These are phyloP conservation scores for Puma concolor DNA, from an alignment of 2,113 vertebrate species.

Conservation along the genomic window DNA sequence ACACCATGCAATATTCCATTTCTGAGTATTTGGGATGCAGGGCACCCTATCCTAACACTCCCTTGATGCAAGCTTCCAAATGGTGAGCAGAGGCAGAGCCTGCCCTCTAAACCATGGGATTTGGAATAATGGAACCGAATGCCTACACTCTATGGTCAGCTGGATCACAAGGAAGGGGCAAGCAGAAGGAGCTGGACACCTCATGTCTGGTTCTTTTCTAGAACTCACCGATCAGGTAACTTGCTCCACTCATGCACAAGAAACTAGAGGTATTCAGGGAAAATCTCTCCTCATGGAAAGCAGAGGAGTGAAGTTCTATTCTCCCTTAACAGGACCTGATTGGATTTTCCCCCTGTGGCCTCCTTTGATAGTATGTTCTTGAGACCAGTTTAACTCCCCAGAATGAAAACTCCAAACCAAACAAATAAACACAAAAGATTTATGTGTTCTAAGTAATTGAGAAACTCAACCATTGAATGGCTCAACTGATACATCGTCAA, in stretches of 20 bases:
- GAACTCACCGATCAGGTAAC: not conserved
- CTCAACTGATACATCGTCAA: not conserved
- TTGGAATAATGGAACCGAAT: not conserved
- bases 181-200: not conserved
- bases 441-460: not conserved
- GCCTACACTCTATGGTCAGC: not conserved
- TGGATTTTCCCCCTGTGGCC: not conserved
- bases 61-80: not conserved
- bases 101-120: not conserved
- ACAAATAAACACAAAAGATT: not conserved
- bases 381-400: not conserved
- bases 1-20: not conserved
- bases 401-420: not conserved
- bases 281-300: not conserved
- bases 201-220: not conserved
- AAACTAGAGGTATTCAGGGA: not conserved
- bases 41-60: not conserved
- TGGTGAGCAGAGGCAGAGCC: not conserved
- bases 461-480: not conserved
- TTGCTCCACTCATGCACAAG: not conserved
- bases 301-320: not conserved
- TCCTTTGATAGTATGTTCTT: conserved; percentile 19
- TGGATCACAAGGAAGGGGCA: fast-evolving
- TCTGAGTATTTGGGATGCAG: not conserved
- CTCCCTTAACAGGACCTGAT: not conserved